Percentiles rank a stretch among this genome's conserved stretches.
Conservation (phyloP, 2,113 vertebrate species). For the Myotis yumanensis region DNA sequence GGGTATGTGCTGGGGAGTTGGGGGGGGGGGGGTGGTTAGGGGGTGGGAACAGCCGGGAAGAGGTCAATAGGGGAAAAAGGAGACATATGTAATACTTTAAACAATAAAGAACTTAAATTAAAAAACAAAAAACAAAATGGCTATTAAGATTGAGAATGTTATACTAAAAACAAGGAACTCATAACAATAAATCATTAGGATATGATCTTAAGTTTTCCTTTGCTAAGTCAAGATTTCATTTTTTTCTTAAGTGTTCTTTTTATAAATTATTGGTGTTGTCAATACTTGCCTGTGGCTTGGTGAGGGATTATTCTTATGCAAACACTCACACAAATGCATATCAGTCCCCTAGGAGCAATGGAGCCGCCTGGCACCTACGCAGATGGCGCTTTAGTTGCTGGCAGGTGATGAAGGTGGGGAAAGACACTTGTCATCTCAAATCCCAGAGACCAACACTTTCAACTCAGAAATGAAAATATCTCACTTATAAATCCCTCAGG, state of each 20-base stretch:
- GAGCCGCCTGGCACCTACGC: not conserved
- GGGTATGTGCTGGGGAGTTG: too few relatives aligned
- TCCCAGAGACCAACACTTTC: constrained; percentile 35
- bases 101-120: too few relatives aligned
- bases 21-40: too few relatives aligned
- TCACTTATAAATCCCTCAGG: not conserved
- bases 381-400: constrained; percentile 45
- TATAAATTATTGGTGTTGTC: not conserved
- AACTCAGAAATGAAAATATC: constrained; percentile 54
- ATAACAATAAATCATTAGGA: not conserved
- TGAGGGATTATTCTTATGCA: not conserved
- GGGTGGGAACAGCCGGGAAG: too few relatives aligned
- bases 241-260: not conserved
- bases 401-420: not conserved
- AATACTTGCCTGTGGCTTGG: not conserved
- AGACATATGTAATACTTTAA: too few relatives aligned
- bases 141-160: not conserved
- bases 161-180: not conserved
- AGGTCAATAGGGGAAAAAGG: too few relatives aligned
- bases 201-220: not conserved
- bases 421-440: constrained; percentile 51
- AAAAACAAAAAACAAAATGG: not conserved
- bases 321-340: not conserved
- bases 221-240: not conserved
- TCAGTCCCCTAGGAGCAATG: not conserved